These are phyloP conservation scores for Florisuga fusca DNA, from an alignment of 2,797 vertebrate species.

Conservation along the genomic window DNA sequence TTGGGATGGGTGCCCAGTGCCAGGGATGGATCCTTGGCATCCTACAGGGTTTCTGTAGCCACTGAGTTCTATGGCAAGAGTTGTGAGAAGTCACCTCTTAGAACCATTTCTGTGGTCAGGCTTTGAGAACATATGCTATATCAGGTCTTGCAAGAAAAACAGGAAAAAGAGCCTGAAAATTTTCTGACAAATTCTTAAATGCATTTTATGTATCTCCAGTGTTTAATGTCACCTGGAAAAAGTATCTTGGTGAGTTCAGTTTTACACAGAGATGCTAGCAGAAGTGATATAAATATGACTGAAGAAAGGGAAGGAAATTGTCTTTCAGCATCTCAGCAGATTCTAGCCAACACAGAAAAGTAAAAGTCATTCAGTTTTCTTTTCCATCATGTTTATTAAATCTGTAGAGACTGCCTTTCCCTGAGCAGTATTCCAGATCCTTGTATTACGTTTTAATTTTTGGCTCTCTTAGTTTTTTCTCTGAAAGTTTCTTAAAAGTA, in stretches of 20 bases:
- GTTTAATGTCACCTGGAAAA: not conserved
- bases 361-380: not conserved
- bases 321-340: not conserved
- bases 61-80: not conserved
- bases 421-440: not conserved
- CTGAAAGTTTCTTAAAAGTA: not conserved
- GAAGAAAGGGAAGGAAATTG: not conserved
- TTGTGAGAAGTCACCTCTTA: not conserved
- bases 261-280: not conserved
- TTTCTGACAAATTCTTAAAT: not conserved
- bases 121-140: not conserved
- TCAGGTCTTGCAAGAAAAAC: not conserved
- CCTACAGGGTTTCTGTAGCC: no score
- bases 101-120: not conserved
- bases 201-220: not conserved
- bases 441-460: not conserved
- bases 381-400: not conserved
- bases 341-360: not conserved
- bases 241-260: not conserved
- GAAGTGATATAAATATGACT: not conserved
- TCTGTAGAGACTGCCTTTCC: not conserved
- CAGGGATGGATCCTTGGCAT: no score
- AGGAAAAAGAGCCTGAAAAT: not conserved
- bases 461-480: not conserved
- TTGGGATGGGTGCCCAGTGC: not conserved